Evolutionary conservation across 2,797 vertebrate species (phyloP), one percentile per base, ranked within the genome.

Genomic region (Alouatta caraya): DNA sequence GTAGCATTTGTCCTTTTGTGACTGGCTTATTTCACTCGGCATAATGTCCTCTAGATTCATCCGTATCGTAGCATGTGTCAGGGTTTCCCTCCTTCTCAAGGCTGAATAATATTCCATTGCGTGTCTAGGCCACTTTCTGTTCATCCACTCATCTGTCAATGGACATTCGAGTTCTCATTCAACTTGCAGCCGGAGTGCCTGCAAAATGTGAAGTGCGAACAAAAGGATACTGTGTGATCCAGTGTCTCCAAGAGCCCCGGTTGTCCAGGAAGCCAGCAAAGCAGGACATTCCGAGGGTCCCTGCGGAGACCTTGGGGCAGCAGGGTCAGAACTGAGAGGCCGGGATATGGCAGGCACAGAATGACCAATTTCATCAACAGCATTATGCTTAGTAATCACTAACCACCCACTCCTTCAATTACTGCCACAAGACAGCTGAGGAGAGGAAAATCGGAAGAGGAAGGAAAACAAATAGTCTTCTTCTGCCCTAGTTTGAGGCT

Each of bases 181-280:
- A 83, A 44, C 39, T 73, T 50, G 42, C 44, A n/a, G 48, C 42
- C 15, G 28, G 55, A 76, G 52, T 19, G 4, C 72, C 72, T 87
- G n/a, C 8, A 21, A 52, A 37, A 28, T 1, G 6, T 30, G 52
- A 73, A 17, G 42, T 12, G 26, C 3, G 52, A 39, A 21, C 12
- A n/a, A 33, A 44, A n/a, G 4, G 5, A 4, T 5, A 2, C 22
- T 13, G 10, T 44, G 57, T 5, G 7, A 83, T 46, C 19, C 9
- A 17, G 24, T 10, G 7, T 24, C 4, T 50, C 59, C 10, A 0
- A 26, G 30, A 50, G 50, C 11, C 22, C 42, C 4, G 0, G 30
- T 50, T 67, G 11, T 76, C 50, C 50, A 44, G 30, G 82, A 33
- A 15, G 21, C 46, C n/a, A 7, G 46, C 30, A 21, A 19, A 55